Conservation (phyloP, 1,140 invertebrate species). For the Cotesia chilonis region DNA sequence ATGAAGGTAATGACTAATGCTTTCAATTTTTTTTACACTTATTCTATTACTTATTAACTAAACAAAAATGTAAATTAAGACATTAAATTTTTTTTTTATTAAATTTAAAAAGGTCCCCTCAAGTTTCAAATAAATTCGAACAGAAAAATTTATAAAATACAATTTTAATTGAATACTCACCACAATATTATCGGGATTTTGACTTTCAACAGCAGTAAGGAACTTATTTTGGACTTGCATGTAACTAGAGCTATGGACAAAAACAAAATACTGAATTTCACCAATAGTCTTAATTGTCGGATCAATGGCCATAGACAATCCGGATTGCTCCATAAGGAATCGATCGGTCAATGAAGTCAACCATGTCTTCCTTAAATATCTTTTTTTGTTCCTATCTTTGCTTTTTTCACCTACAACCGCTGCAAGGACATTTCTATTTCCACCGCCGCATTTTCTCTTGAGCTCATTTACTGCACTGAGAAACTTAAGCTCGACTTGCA, state of each 20-base stretch:
- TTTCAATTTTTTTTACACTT: no score
- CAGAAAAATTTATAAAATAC: neutral
- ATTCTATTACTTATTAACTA: no score
- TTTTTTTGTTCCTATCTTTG: slow-evolving; percentile 66
- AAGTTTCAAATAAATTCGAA: no score
- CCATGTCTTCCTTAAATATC: slow-evolving; percentile 71
- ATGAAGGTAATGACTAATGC: no score
- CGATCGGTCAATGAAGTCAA: slow-evolving; percentile 76
- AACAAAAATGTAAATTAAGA: no score
- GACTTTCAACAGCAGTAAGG: slow-evolving; percentile 79
- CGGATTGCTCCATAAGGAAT: slow-evolving; percentile 72
- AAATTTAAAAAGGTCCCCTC: no score
- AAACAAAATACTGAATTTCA: slow-evolving; percentile 76
- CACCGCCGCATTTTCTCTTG: slow-evolving; percentile 84
- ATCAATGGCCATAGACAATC: slow-evolving; percentile 78
- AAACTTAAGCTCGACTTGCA: slow-evolving; percentile 76
- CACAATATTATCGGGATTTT: slow-evolving; percentile 83
- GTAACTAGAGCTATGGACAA: slow-evolving; percentile 82
- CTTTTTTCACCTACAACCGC: slow-evolving; percentile 74
- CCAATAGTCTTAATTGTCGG: slow-evolving; percentile 60
- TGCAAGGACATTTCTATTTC: slow-evolving; percentile 66
- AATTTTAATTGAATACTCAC: slow-evolving; percentile 61
- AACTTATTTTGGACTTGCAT: slow-evolving; percentile 79
- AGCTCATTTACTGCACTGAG: slow-evolving; percentile 87
- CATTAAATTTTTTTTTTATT: no score